Evolutionary conservation across 2,113 vertebrate species (phyloP).

Genomic region (Cranoglanis bouderius): DNA sequence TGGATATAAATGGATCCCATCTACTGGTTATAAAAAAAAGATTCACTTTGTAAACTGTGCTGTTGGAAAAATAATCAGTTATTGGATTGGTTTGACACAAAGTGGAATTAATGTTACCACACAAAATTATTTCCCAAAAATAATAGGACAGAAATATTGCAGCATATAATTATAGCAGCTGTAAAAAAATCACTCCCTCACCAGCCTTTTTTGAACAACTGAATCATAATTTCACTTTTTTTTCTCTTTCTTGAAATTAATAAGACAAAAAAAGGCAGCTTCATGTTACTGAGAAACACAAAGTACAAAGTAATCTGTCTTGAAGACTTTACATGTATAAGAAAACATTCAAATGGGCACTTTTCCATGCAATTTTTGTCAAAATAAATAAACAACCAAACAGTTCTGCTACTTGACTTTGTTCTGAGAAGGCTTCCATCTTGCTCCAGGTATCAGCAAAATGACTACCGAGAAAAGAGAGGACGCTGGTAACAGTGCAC

Average conservation of each 20-base stretch:
- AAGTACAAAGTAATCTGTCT: too few species aligned
- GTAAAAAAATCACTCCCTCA: not conserved
- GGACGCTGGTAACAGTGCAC: not conserved
- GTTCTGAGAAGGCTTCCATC: too few species aligned
- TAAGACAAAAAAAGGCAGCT: too few species aligned
- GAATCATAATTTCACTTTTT: not conserved
- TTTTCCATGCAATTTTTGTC: not conserved
- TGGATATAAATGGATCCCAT: not conserved
- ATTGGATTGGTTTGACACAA: not conserved
- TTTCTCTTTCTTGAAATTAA: not conserved
- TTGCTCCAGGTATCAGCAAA: too few species aligned
- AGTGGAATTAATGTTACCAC: not conserved
- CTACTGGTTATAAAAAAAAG: not conserved
- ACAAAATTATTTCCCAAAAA: not conserved
- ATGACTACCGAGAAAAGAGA: too few species aligned
- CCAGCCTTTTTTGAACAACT: too few species aligned
- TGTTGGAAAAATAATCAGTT: not conserved
- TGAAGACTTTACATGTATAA: not conserved
- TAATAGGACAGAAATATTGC: not conserved
- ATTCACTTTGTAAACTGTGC: not conserved
- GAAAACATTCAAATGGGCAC: not conserved
- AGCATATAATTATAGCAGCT: not conserved
- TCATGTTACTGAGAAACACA: too few species aligned
- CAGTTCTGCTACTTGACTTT: too few species aligned
- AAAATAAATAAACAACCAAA: too few species aligned